These are phyloP conservation scores for Bubo blakistoni DNA, from an alignment of 2,113 vertebrate species.

Conservation along the genomic window DNA sequence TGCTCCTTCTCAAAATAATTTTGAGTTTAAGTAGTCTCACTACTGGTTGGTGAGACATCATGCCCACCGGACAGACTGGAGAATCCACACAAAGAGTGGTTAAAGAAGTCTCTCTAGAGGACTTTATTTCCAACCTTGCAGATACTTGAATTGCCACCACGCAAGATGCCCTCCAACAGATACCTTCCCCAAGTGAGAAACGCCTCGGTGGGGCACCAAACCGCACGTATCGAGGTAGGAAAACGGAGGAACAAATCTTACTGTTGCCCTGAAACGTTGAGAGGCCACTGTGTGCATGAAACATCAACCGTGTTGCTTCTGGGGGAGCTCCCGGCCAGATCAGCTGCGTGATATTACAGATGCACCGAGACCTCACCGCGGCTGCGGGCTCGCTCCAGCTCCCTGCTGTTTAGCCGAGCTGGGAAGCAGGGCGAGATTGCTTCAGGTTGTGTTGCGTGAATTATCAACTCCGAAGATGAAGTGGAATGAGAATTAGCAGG, in stretches of 20 bases:
- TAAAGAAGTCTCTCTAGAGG: neutral
- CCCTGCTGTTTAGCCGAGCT: neutral
- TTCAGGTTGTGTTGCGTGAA: neutral
- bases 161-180: neutral
- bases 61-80: rapidly evolving
- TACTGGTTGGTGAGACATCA: neutral
- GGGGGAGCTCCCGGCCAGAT: neutral
- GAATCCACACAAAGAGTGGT: neutral
- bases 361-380: too few relatives aligned
- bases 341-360: rapidly evolving
- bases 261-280: neutral
- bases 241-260: neutral
- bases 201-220: rapidly evolving
- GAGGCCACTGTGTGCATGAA: neutral
- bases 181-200: neutral
- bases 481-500: slow-evolving; percentile 27
- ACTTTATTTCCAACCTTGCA: neutral
- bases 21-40: neutral
- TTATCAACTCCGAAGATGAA: neutral
- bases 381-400: neutral
- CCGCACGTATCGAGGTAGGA: rapidly evolving
- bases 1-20: neutral
- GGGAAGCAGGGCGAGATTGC: neutral
- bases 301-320: neutral
- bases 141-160: neutral